Evolutionary conservation across 2,113 vertebrate species (phyloP).

Genomic region (Lampris incognitus): DNA sequence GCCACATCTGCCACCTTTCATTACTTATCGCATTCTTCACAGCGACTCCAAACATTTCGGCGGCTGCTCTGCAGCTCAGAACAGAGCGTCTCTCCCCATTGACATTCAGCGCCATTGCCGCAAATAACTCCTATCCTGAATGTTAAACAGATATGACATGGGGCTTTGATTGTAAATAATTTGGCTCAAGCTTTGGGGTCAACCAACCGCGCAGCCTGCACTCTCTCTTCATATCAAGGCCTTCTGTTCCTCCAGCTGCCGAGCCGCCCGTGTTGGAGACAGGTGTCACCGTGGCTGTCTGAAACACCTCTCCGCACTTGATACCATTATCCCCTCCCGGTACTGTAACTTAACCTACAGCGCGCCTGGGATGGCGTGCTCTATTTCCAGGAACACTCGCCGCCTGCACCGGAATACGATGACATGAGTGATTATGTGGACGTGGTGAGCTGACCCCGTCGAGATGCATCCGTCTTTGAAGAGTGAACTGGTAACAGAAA

Average conservation of each 20-base stretch:
- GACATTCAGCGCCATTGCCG: constrained; percentile 68
- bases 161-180: constrained; percentile 85
- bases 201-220: constrained; percentile 66
- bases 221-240: constrained; percentile 72
- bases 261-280: constrained; percentile 56
- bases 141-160: constrained; percentile 78
- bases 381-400: constrained; percentile 69
- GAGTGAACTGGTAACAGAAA: constrained; percentile 64
- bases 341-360: constrained; percentile 70
- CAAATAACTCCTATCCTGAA: constrained; percentile 62
- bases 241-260: constrained; percentile 81
- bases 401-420: constrained; percentile 48
- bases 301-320: constrained; percentile 61
- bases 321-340: constrained; percentile 60
- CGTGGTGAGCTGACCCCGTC: constrained; percentile 66
- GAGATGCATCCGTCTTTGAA: constrained; percentile 67
- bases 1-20: constrained; percentile 66
- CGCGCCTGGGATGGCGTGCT: constrained; percentile 37
- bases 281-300: constrained; percentile 69
- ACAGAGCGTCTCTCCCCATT: constrained; percentile 54
- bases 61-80: constrained; percentile 25
- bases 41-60: constrained; percentile 36
- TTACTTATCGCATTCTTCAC: constrained; percentile 51
- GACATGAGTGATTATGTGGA: constrained; percentile 73
- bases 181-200: constrained; percentile 79